phyloP scores from a whole-genome alignment of 2,888 invertebrate genomes.

The Allacma fusca region DNA sequence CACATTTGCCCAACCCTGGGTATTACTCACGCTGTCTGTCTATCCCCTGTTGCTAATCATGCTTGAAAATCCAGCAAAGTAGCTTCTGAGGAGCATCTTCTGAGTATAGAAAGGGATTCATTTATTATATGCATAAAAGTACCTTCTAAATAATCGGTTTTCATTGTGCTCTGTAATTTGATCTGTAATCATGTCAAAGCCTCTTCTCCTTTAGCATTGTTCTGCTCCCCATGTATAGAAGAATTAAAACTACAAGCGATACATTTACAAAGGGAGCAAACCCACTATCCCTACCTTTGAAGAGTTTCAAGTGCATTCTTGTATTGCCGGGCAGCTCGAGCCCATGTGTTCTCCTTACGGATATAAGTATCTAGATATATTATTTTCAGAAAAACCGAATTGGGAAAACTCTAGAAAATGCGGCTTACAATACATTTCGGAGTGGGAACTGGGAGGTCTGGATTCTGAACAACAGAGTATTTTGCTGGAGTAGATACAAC shows the following conservation, averaged over 20 bases:
- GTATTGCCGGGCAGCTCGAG: too few relatives aligned
- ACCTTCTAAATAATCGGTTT: slow-evolving; percentile 5
- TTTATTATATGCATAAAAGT: not conserved
- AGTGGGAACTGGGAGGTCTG: too few relatives aligned
- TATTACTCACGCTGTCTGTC: too few relatives aligned
- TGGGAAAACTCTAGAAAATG: too few relatives aligned
- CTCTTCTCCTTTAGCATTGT: slow-evolving; percentile 11
- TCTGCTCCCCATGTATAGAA: not conserved
- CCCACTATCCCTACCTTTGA: not conserved
- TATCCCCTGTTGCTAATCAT: too few relatives aligned
- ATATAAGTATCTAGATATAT: too few relatives aligned
- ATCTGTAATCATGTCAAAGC: slow-evolving; percentile 6
- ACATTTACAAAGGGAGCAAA: slow-evolving; percentile 5
- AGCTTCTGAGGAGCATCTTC: not conserved
- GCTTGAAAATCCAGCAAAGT: too few relatives aligned
- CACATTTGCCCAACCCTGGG: too few relatives aligned
- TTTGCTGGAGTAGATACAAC: too few relatives aligned
- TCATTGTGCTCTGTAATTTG: slow-evolving; percentile 14
- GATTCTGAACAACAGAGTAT: too few relatives aligned
- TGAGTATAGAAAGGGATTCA: not conserved
- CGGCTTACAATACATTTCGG: too few relatives aligned
- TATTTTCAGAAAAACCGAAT: too few relatives aligned
- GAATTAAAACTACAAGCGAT: slow-evolving; percentile 8
- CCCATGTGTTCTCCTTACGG: not conserved
- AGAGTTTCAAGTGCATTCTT: not conserved